A percentile compares a stretch with the other conserved stretches of the same genome.
These are phyloP conservation scores for Lycaon pictus DNA, from an alignment of 2,113 vertebrate genomes.

Conservation along the genomic window DNA sequence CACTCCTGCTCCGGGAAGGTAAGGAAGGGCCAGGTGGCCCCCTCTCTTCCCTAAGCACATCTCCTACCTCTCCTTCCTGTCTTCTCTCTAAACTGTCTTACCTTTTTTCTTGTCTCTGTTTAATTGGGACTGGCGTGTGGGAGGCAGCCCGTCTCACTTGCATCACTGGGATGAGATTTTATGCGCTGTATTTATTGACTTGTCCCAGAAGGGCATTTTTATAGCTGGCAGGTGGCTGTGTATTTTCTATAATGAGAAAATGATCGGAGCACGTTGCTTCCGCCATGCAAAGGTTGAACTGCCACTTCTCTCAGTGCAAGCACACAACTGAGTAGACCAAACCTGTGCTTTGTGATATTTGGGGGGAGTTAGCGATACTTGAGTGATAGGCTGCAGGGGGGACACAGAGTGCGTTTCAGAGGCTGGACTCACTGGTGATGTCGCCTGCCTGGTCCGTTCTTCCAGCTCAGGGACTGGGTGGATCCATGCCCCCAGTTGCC, in stretches of 20 bases:
- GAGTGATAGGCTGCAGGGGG: neutral
- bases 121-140: neutral
- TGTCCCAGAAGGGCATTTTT: neutral
- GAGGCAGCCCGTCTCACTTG: neutral
- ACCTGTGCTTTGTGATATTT: neutral
- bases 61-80: neutral
- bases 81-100: neutral
- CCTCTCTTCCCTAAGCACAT: neutral
- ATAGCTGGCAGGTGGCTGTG: neutral
- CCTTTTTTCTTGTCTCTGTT: neutral
- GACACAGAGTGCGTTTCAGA: neutral
- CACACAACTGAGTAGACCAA: neutral
- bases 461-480: neutral
- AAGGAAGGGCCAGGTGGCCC: neutral
- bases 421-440: neutral
- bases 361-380: neutral
- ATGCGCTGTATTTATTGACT: neutral
- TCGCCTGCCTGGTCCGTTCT: neutral
- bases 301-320: neutral
- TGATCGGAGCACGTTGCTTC: neutral
- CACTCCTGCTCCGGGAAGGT: conserved; percentile 88
- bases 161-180: neutral
- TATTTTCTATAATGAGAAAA: neutral
- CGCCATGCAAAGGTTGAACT: neutral
- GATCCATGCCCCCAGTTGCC: neutral